Conservation (phyloP, 2,113 vertebrate genomes). For the Seriola rivoliana region DNA sequence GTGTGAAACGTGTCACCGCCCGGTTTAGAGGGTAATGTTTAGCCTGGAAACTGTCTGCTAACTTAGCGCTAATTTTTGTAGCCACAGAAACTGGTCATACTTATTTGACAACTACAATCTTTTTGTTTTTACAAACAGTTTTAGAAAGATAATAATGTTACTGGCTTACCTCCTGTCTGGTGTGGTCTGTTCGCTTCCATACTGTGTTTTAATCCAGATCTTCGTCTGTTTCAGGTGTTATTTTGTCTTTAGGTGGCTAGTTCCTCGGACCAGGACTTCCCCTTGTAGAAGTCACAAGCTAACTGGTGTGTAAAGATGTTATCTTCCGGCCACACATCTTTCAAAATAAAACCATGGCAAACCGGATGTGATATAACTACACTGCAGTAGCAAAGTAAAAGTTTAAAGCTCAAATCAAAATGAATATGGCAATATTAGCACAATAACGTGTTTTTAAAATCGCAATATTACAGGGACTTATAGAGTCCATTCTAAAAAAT, state of each 20-base stretch:
- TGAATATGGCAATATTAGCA: background rate
- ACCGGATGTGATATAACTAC: background rate
- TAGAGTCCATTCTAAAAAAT: background rate
- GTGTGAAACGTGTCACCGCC: slow-evolving; percentile 64
- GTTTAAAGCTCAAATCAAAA: background rate
- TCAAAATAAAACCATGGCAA: slow-evolving; percentile 38
- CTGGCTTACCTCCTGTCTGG: slow-evolving; percentile 57
- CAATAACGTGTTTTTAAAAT: background rate
- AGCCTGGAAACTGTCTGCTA: slow-evolving; percentile 30
- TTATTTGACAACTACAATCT: background rate
- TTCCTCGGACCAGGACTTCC: slow-evolving; percentile 71
- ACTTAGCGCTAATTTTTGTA: slow-evolving; percentile 44
- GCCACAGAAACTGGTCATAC: background rate
- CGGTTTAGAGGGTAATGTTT: background rate
- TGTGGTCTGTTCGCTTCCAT: slow-evolving; percentile 64
- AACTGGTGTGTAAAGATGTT: accelerated
- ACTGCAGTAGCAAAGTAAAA: background rate
- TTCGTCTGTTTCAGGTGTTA: background rate
- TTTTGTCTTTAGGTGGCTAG: slow-evolving; percentile 24
- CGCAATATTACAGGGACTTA: background rate
- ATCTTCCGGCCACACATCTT: accelerated
- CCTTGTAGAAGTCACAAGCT: slow-evolving; percentile 43
- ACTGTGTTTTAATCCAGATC: background rate
- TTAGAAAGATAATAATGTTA: background rate
- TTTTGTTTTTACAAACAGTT: background rate